Evolutionary conservation across 1,140 invertebrate genomes (phyloP).

Genomic region (Lordiphosa collinella): DNA sequence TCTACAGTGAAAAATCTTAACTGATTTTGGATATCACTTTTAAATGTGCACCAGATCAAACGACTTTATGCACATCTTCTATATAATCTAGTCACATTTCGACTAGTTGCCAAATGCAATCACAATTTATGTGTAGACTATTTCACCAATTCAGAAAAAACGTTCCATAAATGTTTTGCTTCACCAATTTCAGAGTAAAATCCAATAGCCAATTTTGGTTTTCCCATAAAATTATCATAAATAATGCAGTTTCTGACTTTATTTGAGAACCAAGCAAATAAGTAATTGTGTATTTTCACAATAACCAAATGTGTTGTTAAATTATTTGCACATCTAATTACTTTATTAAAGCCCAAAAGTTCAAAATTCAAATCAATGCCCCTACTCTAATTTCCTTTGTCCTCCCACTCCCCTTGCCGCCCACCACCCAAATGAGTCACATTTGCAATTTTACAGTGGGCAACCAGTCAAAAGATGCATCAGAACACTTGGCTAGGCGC

Average conservation of each 20-base stretch:
- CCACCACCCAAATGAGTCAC: slow-evolving; percentile 19
- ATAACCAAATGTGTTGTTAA: slow-evolving; percentile 4
- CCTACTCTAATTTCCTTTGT: neutral
- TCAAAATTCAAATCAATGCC: slow-evolving; percentile 5
- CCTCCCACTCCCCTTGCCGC: neutral
- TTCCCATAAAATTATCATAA: neutral
- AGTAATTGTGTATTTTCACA: neutral
- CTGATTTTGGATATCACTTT: no score
- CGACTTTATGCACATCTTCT: no score
- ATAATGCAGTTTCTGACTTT: slow-evolving; percentile 6
- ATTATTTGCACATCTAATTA: slow-evolving; percentile 5
- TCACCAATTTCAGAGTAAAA: no score
- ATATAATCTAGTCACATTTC: no score
- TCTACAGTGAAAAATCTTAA: no score
- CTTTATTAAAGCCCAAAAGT: neutral
- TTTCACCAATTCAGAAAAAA: no score
- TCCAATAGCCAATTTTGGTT: neutral
- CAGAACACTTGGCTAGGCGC: slow-evolving; percentile 69
- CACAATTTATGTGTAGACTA: no score
- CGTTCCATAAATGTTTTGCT: no score
- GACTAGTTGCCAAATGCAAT: no score
- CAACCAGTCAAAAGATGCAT: slow-evolving; percentile 66
- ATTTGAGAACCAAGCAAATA: slow-evolving; percentile 4
- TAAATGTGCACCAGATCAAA: no score
- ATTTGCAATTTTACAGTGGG: slow-evolving; percentile 21